Evolutionary conservation across 2,113 vertebrate genomes (phyloP), one percentile per base, ranked within the genome.

Genomic region (Apodemus speciosus): DNA sequence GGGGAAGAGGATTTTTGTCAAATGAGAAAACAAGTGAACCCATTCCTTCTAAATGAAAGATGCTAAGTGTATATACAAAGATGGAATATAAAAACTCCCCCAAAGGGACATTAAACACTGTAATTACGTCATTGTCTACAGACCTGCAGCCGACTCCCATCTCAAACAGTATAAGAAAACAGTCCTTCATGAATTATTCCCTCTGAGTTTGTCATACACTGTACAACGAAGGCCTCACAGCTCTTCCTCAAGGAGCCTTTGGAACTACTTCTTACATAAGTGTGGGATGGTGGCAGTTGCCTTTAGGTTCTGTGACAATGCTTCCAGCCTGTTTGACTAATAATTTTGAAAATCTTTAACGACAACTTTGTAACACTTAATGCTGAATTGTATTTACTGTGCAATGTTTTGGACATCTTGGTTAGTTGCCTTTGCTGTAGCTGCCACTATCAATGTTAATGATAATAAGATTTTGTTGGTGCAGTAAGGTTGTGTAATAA

Each of bases 301-400:
- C 46, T 96, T 95, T 87, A 49, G 83, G 27, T 64, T 95, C 90
- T 46, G 6, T 89, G 46, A 85, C 4, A 92, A 40, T 56, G 43
- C 56, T 96, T 92, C 80, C 89, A 94, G 66, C 46, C 66, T 94
- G 83, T 95, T 91, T 84, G 30, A 89, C 69, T 94, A 73, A 66
- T 84, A 75, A 88, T 92, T 94, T 83, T 40, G 73, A 77, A 91
- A 95, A 76, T 91, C 77, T 49, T 27, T 84, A 71, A 30, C 56
- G 64, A 90, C 80, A 32, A 23, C 40, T 94, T 96, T 94, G 76
- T 69, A 75, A 95, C 86, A 90, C 66, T 93, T 51, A 69, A 88
- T 88, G 94, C 38, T 69, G 53, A 75, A 62, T 79, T 71, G 60
- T 53, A 30, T 64, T 91, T 23, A 69, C 6, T 91, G 35, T 58